Evolutionary conservation across 2,797 vertebrate species (phyloP), one percentile per base, ranked within the genome.

Genomic region (Typhlichthys subterraneus): DNA sequence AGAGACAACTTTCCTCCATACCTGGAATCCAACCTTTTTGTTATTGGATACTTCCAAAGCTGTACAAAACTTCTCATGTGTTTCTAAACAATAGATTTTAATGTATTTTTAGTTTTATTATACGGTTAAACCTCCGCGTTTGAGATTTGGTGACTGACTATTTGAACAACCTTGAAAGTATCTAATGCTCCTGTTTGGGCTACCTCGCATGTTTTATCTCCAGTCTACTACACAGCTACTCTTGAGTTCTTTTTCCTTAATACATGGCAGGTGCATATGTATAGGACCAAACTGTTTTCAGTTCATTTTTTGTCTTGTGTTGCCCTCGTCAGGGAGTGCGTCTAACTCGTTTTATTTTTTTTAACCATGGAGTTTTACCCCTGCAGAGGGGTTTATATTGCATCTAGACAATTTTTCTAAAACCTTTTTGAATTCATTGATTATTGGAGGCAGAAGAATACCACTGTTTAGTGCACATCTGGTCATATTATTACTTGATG

Each of bases 371-470:
- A 47, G 76, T 85, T 67, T 67, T 82, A 78, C 75, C 67, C 72
- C 72, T 78, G 74, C 74, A 59, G 70, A 80, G 65, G 76, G 78
- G 72, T 74, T 83, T 56, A 80, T 72, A 75, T 80, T 71, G 80
- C 79, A 86, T 84, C 69, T 72, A 57, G 68, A 62, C 12, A 69
- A 63, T 87, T 66, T 82, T 76, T 86, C 83, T 84, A 70, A 75
- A 81, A 73, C 75, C 72, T 77, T 84, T 63, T 70, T 77, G 84
- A 89, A 88, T 91, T 91, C 91, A 92, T 91, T 90, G 84, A 78
- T 82, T 79, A 82, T 73, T 83, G 67, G 63, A 76, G 75, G 74
- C 69, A 76, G 75, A 86, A 75, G 70, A 83, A 78, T 73, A 86
- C 84, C 87, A 91, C 88, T 87, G 77, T 86, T 73, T 72, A 42